Base-by-base conservation (phyloP, 2,888 invertebrate genomes). In the Cataglyphis livida region DNA sequence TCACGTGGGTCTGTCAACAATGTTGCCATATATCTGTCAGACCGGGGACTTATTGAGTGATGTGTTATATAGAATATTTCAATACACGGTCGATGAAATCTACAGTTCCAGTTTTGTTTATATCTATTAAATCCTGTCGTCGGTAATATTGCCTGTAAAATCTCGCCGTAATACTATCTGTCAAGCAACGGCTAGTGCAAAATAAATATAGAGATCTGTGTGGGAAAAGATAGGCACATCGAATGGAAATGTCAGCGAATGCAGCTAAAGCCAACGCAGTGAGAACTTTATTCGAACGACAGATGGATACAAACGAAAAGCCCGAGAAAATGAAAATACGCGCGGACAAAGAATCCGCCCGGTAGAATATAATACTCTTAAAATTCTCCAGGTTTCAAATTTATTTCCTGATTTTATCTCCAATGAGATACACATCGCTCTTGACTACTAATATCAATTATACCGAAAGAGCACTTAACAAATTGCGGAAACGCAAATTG, bases 271-370 rank as follows among this genome's bases (percentile, higher is more conserved):
- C 59, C 59, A 25, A 25, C 21, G n/a, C 57, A 3, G 32, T 35
- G 71, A 18, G 59, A 71, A 71, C 48, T 25, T 79, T 71, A 79
- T 59, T 44, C 78, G 32, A 79, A 12, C 32, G 70, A 70, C 78
- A 70, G 78, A 79, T 71, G 51, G 59, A 32, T 71, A 79, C 71
- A 71, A 78, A 71, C 44, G 25, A 41, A 79, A 79, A 71, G 59
- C 59, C 35, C 59, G 71, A 71, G 78, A 44, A 79, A 79, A 79
- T 79, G 73, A 71, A 78, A 70, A 70, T 57, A 66, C 51, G 57
- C 32, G 65, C 57, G 51, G n/a, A 51, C 51, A n/a, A 32, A 18
- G 41, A 68, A 21, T 68, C 21, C 28, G n/a, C 10, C 10, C 6
- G 21, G 1, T 18, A 18, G 41, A 70, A 70, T 71, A 79, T 70